These are phyloP conservation scores for Dorcus parallelipipedus DNA, from an alignment of 2,888 invertebrate genomes.

Conservation along the genomic window DNA sequence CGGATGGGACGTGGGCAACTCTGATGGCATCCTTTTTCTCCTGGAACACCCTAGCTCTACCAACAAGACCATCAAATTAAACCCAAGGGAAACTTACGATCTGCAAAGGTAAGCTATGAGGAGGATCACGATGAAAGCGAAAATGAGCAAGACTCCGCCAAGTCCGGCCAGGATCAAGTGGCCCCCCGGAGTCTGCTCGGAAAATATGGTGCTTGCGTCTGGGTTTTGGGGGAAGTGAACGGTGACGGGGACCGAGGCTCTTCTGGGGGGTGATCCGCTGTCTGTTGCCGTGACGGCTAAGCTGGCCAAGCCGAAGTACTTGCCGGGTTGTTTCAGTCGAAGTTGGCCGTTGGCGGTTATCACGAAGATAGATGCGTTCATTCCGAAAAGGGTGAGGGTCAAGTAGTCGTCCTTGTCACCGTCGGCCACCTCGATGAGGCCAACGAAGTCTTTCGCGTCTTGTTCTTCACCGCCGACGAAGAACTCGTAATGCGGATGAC, in stretches of 20 bases:
- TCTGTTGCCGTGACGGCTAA: slow-evolving; percentile 72
- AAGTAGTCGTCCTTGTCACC: slow-evolving; percentile 77
- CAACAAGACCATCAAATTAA: neutral
- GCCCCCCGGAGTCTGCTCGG: slow-evolving; percentile 29
- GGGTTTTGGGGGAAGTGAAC: slow-evolving; percentile 57
- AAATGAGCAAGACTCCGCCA: slow-evolving; percentile 68
- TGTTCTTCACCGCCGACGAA: slow-evolving; percentile 44
- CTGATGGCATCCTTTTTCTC: slow-evolving; percentile 22
- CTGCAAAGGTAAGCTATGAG: slow-evolving; percentile 76
- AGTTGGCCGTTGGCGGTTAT: slow-evolving; percentile 67
- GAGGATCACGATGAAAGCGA: slow-evolving; percentile 71
- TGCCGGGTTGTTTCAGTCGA: slow-evolving; percentile 49
- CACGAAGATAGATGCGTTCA: slow-evolving; percentile 51
- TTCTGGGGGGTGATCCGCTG: slow-evolving; percentile 78
- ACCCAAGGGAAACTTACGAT: slow-evolving; percentile 54
- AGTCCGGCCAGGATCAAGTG: slow-evolving; percentile 57
- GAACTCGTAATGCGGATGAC: slow-evolving; percentile 85
- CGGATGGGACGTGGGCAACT: slow-evolving; percentile 24
- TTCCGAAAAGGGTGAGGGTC: slow-evolving; percentile 59
- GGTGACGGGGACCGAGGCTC: slow-evolving; percentile 66
- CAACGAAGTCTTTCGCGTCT: slow-evolving; percentile 49
- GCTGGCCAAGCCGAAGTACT: slow-evolving; percentile 20
- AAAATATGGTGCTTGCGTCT: slow-evolving; percentile 34
- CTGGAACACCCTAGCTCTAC: slow-evolving; percentile 3
- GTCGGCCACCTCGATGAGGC: slow-evolving; percentile 79